These are phyloP conservation scores for Oxygymnocypris stewartii DNA, from an alignment of 2,113 vertebrate species.

Conservation along the genomic window DNA sequence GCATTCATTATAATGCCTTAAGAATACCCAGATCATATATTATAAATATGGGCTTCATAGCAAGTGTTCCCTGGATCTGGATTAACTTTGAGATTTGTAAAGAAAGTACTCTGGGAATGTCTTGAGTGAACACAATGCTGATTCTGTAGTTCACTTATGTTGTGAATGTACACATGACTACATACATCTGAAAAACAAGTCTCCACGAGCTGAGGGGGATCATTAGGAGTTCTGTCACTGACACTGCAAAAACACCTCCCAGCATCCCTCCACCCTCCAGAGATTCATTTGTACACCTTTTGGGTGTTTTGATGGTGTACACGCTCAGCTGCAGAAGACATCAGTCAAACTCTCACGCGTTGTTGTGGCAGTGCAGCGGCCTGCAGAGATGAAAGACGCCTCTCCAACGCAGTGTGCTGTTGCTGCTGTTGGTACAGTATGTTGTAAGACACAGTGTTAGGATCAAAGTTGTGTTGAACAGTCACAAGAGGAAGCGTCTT, in stretches of 20 bases:
- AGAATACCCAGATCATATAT: too few species aligned
- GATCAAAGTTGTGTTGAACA: conserved; percentile 43
- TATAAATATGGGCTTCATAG: background rate
- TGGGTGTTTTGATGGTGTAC: background rate
- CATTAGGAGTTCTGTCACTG: conserved; percentile 1
- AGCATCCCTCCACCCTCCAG: conserved; percentile 6
- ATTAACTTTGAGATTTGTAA: background rate
- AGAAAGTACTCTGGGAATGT: background rate
- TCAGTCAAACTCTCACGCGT: conserved; percentile 1
- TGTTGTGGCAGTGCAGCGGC: conserved; percentile 11
- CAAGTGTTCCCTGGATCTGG: background rate
- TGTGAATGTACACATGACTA: background rate
- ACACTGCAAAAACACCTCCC: background rate
- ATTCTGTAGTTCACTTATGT: background rate
- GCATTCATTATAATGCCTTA: too few species aligned
- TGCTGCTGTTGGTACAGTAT: background rate
- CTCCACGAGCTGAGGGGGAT: background rate
- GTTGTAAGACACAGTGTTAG: conserved; percentile 31
- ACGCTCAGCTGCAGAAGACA: conserved; percentile 29
- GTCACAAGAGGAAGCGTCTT: background rate
- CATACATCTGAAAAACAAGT: background rate
- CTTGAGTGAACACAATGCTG: background rate
- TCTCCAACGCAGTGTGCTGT: background rate
- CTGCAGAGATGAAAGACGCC: conserved; percentile 46
- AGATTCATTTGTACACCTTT: conserved; percentile 11